phyloP scores from a whole-genome alignment of 2,888 invertebrate genomes.

The Thereva nobilitata region DNA sequence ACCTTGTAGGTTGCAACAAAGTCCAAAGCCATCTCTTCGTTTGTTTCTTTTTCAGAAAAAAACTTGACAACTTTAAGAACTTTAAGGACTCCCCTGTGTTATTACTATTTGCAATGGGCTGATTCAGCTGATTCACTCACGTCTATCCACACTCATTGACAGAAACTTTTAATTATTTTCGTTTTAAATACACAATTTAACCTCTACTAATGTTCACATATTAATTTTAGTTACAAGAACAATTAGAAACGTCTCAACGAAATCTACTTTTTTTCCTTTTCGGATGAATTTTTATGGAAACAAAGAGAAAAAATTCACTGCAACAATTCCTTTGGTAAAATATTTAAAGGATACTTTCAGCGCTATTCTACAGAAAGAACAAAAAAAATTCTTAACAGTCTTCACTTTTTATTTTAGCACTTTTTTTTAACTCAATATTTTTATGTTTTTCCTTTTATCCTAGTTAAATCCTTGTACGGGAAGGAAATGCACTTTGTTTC shows the following conservation, averaged over 20 bases:
- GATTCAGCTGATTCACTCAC: constrained; percentile 7
- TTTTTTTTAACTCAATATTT: background rate
- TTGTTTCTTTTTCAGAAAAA: constrained; percentile 14
- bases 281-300: too few relatives aligned
- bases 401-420: too few relatives aligned
- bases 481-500: constrained; percentile 10
- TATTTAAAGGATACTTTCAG: too few relatives aligned
- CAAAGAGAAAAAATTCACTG: too few relatives aligned
- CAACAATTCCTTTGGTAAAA: too few relatives aligned
- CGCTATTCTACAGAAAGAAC: too few relatives aligned
- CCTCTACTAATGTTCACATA: constrained; percentile 18
- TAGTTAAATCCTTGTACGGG: background rate
- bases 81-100: background rate
- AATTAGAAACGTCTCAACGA: too few relatives aligned
- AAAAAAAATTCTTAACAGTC: too few relatives aligned
- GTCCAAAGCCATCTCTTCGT: constrained; percentile 72
- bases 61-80: constrained; percentile 25
- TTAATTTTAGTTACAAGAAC: background rate
- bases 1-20: constrained; percentile 87
- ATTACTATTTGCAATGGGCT: background rate
- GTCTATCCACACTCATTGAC: constrained; percentile 3
- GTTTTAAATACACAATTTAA: constrained; percentile 4
- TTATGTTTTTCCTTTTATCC: background rate
- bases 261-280: too few relatives aligned
- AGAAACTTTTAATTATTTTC: background rate